Evolutionary conservation across 2,113 vertebrate species (phyloP), one percentile per base, ranked within the genome.

Genomic region (Calonectris borealis): DNA sequence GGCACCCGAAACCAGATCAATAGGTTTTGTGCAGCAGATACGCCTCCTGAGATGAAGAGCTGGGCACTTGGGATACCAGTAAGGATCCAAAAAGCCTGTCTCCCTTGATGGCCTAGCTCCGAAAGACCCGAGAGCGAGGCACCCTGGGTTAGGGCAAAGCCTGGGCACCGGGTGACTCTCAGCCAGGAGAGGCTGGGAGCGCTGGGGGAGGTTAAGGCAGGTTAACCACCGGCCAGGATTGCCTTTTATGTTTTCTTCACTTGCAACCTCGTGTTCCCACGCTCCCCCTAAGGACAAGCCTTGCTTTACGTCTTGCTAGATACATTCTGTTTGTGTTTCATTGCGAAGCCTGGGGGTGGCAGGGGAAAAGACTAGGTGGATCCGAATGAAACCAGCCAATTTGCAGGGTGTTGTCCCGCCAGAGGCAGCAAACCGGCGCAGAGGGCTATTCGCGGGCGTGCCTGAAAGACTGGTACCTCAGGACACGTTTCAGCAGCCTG

Each of bases 311-410:
- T 29, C 54, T 51, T 46, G 10, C 57, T 51, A 4, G 36, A 31
- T 21, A 20, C 20, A 13, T 40, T 77, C 36, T 62, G 55, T 42
- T 88, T 46, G 44, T 72, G 21, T 55, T 75, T 76, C 72, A 40
- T 2, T 25, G 10, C 0, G 0, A 49, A 62, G 38, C 46, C 26
- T 1, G 0, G 20, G 31, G 24, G 15, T 34, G 46, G 40, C 40
- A 44, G 34, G 40, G 31, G 34, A 36, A 66, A 79, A 66, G 29
- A 27, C 9, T 2, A 13, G 4, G 16, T 5, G 8, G 70, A 22
- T 38, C 22, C 36, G 44, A 65, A 86, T 26, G 61, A 80, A 93
- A 88, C 15, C 31, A 88, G 34, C 13, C 44, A 13, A 76, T 68
- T 36, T 54, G 16, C 36, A 72, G 62, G 14, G 31, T 49, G 66